These are phyloP conservation scores for Acronicta alni DNA, from an alignment of 2,888 invertebrate genomes.

Conservation along the genomic window DNA sequence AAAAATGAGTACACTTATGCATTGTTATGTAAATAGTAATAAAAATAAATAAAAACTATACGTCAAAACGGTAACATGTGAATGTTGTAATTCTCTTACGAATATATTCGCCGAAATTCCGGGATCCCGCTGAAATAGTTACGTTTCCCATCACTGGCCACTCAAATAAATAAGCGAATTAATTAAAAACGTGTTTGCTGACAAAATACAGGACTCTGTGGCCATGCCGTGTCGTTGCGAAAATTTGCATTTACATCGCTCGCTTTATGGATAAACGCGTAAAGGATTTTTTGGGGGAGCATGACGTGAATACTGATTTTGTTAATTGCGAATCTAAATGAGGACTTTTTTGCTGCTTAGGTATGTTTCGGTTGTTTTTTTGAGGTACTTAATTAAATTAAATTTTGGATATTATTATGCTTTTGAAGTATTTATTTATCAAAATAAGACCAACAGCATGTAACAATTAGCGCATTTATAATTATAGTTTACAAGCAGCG, in stretches of 20 bases:
- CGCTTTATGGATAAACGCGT: constrained; percentile 59
- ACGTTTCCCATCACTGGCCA: constrained; percentile 43
- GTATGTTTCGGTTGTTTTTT: constrained; percentile 21
- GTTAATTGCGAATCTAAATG: constrained; percentile 51
- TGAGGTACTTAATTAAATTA: background rate
- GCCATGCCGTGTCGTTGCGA: constrained; percentile 50
- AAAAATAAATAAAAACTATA: background rate
- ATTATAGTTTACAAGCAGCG: too few relatives aligned
- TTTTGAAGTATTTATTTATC: too few relatives aligned
- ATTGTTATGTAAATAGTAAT: too few relatives aligned
- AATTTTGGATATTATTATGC: background rate
- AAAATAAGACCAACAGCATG: too few relatives aligned
- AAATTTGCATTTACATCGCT: constrained; percentile 59
- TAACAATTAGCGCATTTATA: too few relatives aligned
- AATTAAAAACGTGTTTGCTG: constrained; percentile 83
- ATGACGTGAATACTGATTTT: constrained; percentile 49
- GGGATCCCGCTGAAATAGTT: constrained; percentile 31
- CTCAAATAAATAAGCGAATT: constrained; percentile 78
- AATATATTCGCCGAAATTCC: constrained; percentile 9
- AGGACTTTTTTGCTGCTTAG: constrained; percentile 20
- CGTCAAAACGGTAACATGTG: background rate
- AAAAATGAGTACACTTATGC: too few relatives aligned
- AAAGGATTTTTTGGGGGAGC: constrained; percentile 54
- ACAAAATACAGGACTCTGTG: constrained; percentile 70
- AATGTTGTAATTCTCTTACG: background rate